Evolutionary conservation across 1,140 invertebrate genomes (phyloP), one percentile per base, ranked within the genome.

Genomic region (Aphelenchoides besseyi): DNA sequence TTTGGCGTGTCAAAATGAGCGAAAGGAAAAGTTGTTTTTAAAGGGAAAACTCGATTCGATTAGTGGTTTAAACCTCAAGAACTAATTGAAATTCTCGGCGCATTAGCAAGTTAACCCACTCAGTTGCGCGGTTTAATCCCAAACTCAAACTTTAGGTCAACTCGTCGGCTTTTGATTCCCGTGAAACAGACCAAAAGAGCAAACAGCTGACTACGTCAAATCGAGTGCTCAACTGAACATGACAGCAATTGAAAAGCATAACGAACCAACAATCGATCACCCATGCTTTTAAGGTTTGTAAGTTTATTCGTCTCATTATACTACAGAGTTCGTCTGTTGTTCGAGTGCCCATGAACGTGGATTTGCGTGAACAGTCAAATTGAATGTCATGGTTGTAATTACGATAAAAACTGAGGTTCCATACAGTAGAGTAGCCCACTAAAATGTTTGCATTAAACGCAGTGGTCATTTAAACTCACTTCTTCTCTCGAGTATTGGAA

Each of bases 401-500:
- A 62, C 18, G 0, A 74, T 59, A 8, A 74, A 2, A 9, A 41
- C 59, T 12, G 30, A 30, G 2, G 67, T 59, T 1, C 29, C 18
- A 32, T 75, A 75, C 18, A 76, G 71, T 5, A 74, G 26, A 1
- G 12, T 23, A 2, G 75, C 59, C 73, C 73, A 74, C 63, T 73
- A 23, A 74, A 73, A 74, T 23, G 1, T 37, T 2, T 29, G 28
- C 18, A 8, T 71, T 48, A 16, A 48, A 26, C 8, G 9, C 53
- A 1, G 26, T 23, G 26, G 5, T 37, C 2, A 0, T 2, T 32
- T n/a, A 18, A 18, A 18, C 30, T 75, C 36, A 72, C 74, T 48
- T 77, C 57, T 68, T 79, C 76, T n/a, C 55, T n/a, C 18, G 72
- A 68, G 62, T 77, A 2, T 54, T 64, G 0, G 77, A 72, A 12